These are phyloP conservation scores for Apis mellifera DNA, from an alignment of 1,140 invertebrate species.

Conservation along the genomic window DNA sequence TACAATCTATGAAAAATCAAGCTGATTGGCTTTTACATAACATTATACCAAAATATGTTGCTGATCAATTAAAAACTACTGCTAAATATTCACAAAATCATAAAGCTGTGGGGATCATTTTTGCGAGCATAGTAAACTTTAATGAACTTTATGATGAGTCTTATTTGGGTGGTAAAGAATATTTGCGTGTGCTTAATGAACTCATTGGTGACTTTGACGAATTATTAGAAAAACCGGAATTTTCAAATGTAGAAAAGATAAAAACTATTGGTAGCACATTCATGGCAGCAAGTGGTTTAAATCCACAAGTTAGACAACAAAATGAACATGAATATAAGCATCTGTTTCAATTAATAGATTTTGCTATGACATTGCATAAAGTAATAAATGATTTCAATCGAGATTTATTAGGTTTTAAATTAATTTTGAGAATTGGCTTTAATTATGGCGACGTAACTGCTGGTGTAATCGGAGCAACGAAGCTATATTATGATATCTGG, in stretches of 20 bases:
- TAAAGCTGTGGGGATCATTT: slow-evolving; percentile 95
- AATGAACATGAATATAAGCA: slow-evolving; percentile 87
- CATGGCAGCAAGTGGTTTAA: slow-evolving; percentile 98
- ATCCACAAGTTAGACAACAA: slow-evolving; percentile 86
- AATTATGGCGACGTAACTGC: slow-evolving; percentile 96
- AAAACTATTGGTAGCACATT: slow-evolving; percentile 99
- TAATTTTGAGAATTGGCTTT: slow-evolving; percentile 93
- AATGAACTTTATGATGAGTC: slow-evolving; percentile 98
- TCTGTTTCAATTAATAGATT: slow-evolving; percentile 93
- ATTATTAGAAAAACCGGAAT: slow-evolving; percentile 90
- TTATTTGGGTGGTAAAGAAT: slow-evolving; percentile 95
- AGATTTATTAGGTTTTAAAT: slow-evolving; percentile 93
- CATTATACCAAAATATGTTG: slow-evolving; percentile 97
- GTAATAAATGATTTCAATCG: slow-evolving; percentile 94
- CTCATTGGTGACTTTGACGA: slow-evolving; percentile 98
- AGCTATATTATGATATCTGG: slow-evolving; percentile 99
- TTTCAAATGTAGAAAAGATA: slow-evolving; percentile 96
- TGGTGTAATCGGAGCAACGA: slow-evolving; percentile 97
- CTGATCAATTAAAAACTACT: slow-evolving; percentile 94
- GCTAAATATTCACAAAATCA: slow-evolving; percentile 98
- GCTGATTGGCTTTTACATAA: slow-evolving; percentile 98
- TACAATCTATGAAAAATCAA: slow-evolving; percentile 95
- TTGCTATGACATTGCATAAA: slow-evolving; percentile 92
- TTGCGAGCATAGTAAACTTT: slow-evolving; percentile 97
- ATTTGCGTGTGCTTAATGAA: slow-evolving; percentile 96